Evolutionary conservation across 2,113 vertebrate genomes (phyloP), one percentile per base, ranked within the genome.

Genomic region (Scopus umbretta): DNA sequence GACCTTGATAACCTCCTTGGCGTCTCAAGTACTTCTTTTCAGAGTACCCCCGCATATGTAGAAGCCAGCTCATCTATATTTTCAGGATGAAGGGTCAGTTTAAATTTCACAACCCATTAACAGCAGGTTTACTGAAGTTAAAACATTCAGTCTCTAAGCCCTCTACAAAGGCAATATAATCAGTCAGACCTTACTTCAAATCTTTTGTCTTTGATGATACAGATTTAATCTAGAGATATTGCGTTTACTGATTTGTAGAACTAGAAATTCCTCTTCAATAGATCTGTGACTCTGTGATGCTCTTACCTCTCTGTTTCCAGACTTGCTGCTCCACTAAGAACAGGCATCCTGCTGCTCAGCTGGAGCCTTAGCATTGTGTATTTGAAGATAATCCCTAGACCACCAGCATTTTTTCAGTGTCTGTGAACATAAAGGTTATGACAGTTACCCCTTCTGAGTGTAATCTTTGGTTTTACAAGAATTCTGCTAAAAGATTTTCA

Each of bases 331-430:
- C 43, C 3, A 1, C 73, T 76, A 49, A 81, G 81, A 88, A 45
- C 79, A 90, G 92, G 61, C 7, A 2, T 66, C 94, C 66, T 68
- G 66, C 87, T 95, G 84, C 93, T 96, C 6, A 2, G 6, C 66
- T 21, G 19, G 43, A 92, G 74, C 70, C 74, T 90, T 71, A 74
- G 75, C 59, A 52, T 59, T 94, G 75, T 68, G 47, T 90, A 71
- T 92, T 88, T 91, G 79, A 96, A 92, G 94, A 93, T 95, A 96
- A 96, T 90, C 95, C 43, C 43, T 47, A 86, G 94, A 91, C 90
- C 92, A 90, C 86, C 67, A 88, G 32, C 62, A 67, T 92, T 43
- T 95, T 93, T 95, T 74, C 0, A 0, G 90, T 56, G 80, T 93
- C 80, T 74, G 72, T 90, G 82, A 88, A 58, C 55, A 40, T 42